phyloP scores from a whole-genome alignment of 2,888 invertebrate genomes.

The Ichneumon xanthorius region DNA sequence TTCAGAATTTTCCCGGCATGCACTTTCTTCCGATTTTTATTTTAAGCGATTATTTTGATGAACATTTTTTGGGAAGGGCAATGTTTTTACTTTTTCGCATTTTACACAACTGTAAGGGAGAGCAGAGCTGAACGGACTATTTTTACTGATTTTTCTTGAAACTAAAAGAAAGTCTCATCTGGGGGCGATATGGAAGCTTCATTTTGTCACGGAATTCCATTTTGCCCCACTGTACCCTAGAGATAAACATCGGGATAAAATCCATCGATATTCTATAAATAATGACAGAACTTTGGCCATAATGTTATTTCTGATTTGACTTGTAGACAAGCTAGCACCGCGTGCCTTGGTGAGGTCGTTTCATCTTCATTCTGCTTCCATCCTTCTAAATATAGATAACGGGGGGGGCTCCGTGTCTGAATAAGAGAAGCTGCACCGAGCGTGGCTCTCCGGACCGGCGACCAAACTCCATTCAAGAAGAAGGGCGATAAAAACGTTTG shows the following conservation, averaged over 20 bases:
- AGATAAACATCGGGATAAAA: slow-evolving; percentile 7
- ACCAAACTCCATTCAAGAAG: slow-evolving; percentile 63
- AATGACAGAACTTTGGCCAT: slow-evolving; percentile 54
- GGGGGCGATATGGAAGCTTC: too few relatives aligned
- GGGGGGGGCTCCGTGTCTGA: slow-evolving; percentile 61
- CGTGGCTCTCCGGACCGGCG: slow-evolving; percentile 52
- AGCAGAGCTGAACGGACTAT: too few relatives aligned
- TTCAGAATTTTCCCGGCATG: too few relatives aligned
- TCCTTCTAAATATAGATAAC: slow-evolving; percentile 73
- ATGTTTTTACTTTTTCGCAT: too few relatives aligned
- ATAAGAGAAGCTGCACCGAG: slow-evolving; percentile 66
- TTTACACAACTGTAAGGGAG: too few relatives aligned
- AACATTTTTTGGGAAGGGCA: too few relatives aligned
- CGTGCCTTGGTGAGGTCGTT: slow-evolving; percentile 63
- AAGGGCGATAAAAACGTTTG: slow-evolving; percentile 56
- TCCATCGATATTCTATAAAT: slow-evolving; percentile 6
- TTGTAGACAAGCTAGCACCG: slow-evolving; percentile 39
- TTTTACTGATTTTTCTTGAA: too few relatives aligned
- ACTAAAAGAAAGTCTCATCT: too few relatives aligned
- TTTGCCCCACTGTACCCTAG: background rate
- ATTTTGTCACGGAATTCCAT: too few relatives aligned
- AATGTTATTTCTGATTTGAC: slow-evolving; percentile 62
- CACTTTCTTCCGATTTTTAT: too few relatives aligned
- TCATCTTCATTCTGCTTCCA: slow-evolving; percentile 70
- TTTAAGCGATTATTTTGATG: too few relatives aligned